Conservation (phyloP, 2,113 vertebrate species). For the Tylochromis polylepis region DNA sequence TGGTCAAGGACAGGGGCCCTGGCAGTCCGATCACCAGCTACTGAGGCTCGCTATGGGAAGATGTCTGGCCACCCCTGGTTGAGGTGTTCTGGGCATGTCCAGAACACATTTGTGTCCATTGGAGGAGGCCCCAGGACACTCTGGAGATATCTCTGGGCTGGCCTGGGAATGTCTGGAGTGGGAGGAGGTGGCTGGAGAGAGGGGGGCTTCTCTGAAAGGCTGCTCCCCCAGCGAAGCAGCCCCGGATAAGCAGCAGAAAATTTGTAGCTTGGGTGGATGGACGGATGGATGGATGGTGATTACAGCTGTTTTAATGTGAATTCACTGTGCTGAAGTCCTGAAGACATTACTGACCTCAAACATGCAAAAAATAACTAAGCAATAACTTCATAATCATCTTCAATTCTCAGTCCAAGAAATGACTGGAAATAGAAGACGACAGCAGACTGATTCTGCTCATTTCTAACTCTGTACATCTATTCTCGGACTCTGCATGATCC, state of each 20-base stretch:
- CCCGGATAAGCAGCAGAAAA: no score
- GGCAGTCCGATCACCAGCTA: neutral
- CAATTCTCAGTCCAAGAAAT: neutral
- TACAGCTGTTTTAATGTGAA: neutral
- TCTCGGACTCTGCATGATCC: neutral
- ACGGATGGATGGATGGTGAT: neutral
- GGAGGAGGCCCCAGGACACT: neutral
- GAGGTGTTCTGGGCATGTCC: neutral
- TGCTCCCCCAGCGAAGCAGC: neutral
- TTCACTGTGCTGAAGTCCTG: neutral
- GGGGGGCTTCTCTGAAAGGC: neutral
- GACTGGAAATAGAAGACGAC: neutral
- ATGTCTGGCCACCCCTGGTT: neutral
- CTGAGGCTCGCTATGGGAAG: neutral
- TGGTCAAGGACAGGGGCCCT: neutral
- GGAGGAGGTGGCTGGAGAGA: neutral
- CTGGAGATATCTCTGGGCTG: neutral
- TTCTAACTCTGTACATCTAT: neutral
- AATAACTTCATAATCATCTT: neutral
- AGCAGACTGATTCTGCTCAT: neutral
- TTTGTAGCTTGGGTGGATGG: neutral
- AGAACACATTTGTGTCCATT: neutral
- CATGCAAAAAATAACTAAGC: neutral
- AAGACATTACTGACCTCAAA: neutral
- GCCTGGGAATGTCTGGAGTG: neutral